Base-by-base conservation (phyloP, 2,888 invertebrate genomes). In the Drosophila dives region DNA sequence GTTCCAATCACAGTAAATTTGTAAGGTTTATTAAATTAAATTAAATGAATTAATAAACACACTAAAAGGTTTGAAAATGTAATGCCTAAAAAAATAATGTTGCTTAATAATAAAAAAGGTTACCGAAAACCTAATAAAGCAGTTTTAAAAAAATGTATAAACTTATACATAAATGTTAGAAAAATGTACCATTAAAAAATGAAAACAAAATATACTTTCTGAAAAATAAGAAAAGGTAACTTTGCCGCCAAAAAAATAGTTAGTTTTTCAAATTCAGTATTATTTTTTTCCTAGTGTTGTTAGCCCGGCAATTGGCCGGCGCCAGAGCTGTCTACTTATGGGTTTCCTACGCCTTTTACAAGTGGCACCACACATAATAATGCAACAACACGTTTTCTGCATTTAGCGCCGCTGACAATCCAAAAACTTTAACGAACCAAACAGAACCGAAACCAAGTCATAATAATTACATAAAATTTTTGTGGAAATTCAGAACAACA, bases 401-500 rank as follows among this genome's bases (percentile, higher is more conserved):
- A 77, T 73, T 72, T 49, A 49, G 17, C 49, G 54, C 36, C 61
- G 81, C 81, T 80, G 80, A 64, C 76, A 80, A 64, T 29, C 29
- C 29, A 33, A 10, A 33, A 64, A 34, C 81, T 50, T 29, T 54
- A 75, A 42, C 64, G 66, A 63, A 54, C 55, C 50, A 38, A 60
- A 66, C 34, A 42, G 49, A 59, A 64, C 63, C 54, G 29, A 51
- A 42, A 62, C 62, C 60, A 26, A n/a, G 15, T 32, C 29, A 56
- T 32, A 56, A 74, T 75, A 74, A 81, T 76, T 84, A 90, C 89
- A 90, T 64, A 68, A 67, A 77, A 80, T 76, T 86, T 90, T 89
- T 90, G 83, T 89, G 86, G 90, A 86, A 89, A 90, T 77, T 73
- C 64, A 83, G 85, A 89, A 83, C 74, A 73, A 55, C 70, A 71